phyloP scores from a whole-genome alignment of 2,797 vertebrate species.

The Botia kubotai region DNA sequence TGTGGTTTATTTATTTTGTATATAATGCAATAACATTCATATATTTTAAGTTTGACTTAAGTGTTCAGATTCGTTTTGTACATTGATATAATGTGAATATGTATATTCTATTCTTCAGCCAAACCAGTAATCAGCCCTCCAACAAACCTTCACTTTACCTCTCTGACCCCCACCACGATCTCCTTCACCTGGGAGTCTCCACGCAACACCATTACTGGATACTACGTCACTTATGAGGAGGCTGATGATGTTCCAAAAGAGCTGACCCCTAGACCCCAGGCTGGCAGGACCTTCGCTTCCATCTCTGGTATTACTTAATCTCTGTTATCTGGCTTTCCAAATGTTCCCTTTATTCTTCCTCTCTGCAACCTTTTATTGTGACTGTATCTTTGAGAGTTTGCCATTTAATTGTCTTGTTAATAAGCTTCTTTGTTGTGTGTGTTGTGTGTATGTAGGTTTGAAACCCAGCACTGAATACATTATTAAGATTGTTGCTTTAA shows the following conservation, averaged over 20 bases:
- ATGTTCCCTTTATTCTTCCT: neutral
- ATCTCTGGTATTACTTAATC: slow-evolving; percentile 79
- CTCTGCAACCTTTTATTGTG: neutral
- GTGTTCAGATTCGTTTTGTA: neutral
- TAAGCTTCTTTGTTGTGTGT: neutral
- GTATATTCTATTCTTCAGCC: slow-evolving; percentile 61
- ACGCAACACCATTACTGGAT: slow-evolving; percentile 86
- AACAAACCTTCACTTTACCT: slow-evolving; percentile 89
- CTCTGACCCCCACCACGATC: slow-evolving; percentile 87
- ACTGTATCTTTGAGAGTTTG: neutral
- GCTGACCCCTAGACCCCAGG: slow-evolving; percentile 82
- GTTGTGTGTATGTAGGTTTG: slow-evolving; percentile 78
- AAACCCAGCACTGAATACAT: slow-evolving; percentile 91
- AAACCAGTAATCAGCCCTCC: slow-evolving; percentile 86
- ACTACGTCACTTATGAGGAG: slow-evolving; percentile 90
- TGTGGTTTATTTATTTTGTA: no score
- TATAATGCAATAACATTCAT: no score
- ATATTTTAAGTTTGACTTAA: no score
- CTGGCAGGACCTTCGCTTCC: slow-evolving; percentile 80
- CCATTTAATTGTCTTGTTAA: neutral
- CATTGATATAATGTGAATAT: neutral
- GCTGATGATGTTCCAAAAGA: slow-evolving; percentile 81
- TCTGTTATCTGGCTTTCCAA: neutral
- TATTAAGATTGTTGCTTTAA: slow-evolving; percentile 88
- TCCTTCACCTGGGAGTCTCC: slow-evolving; percentile 90